Base-by-base conservation (phyloP, 1,140 invertebrate species). In the Ditylenchus dipsaci region DNA sequence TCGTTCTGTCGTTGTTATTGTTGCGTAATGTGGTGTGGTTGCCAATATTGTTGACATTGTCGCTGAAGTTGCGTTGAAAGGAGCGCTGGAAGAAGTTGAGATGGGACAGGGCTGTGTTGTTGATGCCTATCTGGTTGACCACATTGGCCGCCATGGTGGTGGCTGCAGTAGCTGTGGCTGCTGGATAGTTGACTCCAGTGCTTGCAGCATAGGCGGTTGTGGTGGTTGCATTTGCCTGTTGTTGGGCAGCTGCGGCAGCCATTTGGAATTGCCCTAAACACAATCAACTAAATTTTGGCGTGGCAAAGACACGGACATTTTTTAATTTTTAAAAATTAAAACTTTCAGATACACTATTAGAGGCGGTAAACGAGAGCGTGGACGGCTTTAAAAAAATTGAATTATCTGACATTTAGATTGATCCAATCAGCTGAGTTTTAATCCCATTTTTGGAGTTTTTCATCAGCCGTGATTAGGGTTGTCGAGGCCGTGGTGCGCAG, bases 141-240 rank as follows among this genome's bases (percentile, higher is more conserved):
- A 63, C 62, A 23, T 67, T 66, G 8, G 17, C 33, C 5, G 49
- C 1, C 1, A 42, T 26, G 30, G 65, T n/a, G 57, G 73, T 38
- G 49, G 53, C 63, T 74, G 61, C 23, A 33, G 42, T 63, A 7
- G 68, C 65, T 45, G 5, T 47, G 45, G 72, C 63, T 42, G 67
- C 45, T 62, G n/a, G 71, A 69, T 78, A 17, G 78, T 65, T 65
- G 56, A 76, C 78, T 67, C 62, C 82, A 84, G 72, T 82, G 84
- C 29, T 58, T 63, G 67, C 66, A 23, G 76, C 67, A 29, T 47
- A 30, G 21, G 45, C 17, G 47, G 73, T 17, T 56, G 67, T 59
- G 57, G 69, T 26, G 43, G 73, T 33, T 62, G 75, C 47, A 21
- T 61, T 58, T 23, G 67, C 67, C 38, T 42, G 23, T 19, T 65